phyloP scores from a whole-genome alignment of 2,113 vertebrate species.

The Rhegmatorhina hoffmannsi region DNA sequence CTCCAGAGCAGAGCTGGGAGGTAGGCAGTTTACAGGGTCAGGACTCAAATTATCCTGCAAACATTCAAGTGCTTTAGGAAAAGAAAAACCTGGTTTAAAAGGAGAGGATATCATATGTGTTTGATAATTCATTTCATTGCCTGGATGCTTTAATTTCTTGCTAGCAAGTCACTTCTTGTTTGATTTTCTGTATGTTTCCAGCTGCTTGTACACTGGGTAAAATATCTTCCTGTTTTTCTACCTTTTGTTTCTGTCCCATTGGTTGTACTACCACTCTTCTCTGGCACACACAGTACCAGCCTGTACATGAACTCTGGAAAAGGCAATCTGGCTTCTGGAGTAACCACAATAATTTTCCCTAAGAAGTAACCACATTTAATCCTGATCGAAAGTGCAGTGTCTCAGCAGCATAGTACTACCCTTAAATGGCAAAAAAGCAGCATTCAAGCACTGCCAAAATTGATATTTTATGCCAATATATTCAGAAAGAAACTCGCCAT shows the following conservation, averaged over 20 bases:
- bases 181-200: not conserved
- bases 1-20: not conserved
- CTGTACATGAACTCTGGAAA: not conserved
- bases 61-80: not conserved
- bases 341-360: not conserved
- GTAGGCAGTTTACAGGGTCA: not conserved
- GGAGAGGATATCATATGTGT: not conserved
- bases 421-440: not conserved
- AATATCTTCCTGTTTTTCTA: not conserved
- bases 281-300: not conserved
- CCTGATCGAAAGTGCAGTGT: not conserved
- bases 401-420: not conserved
- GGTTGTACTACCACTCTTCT: not conserved
- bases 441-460: not conserved
- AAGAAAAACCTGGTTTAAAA: not conserved
- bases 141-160: constrained; percentile 8
- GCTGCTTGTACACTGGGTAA: not conserved
- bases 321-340: not conserved
- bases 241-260: not conserved
- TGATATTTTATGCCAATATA: not conserved
- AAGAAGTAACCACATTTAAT: not conserved
- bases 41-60: not conserved
- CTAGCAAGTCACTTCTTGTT: not conserved
- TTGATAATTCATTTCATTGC: not conserved
- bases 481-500: not conserved